Conservation (phyloP, 2,888 invertebrate species). For the Coleophora deauratella region DNA sequence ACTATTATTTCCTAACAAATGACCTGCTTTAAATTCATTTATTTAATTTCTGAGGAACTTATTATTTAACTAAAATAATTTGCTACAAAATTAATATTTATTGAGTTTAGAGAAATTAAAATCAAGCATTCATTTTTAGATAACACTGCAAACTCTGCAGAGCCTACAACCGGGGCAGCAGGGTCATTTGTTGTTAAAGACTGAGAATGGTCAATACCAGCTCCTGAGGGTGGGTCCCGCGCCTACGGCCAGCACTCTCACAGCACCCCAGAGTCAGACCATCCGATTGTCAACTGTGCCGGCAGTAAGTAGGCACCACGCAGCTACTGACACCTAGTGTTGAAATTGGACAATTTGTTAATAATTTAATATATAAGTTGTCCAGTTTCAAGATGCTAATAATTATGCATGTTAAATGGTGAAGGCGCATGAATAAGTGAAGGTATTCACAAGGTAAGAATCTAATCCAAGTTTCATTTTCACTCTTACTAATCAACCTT, state of each 20-base stretch:
- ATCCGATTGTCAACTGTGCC: constrained; percentile 91
- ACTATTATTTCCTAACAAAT: constrained; percentile 34
- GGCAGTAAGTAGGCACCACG: constrained; percentile 85
- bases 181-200: constrained; percentile 92
- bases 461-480: constrained; percentile 19
- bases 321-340: constrained; percentile 23
- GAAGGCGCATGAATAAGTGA: constrained; percentile 53
- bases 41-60: constrained; percentile 17
- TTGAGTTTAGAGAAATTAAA: constrained; percentile 44
- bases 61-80: not conserved
- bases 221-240: constrained; percentile 91
- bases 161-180: constrained; percentile 91
- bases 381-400: constrained; percentile 32
- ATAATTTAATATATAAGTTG: no score
- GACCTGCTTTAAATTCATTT: constrained; percentile 40
- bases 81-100: not conserved
- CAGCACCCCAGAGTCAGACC: constrained; percentile 78
- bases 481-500: no score
- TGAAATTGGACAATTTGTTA: constrained; percentile 32
- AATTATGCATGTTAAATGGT: constrained; percentile 56
- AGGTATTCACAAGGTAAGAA: constrained; percentile 56
- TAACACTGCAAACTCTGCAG: constrained; percentile 91
- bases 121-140: constrained; percentile 76
- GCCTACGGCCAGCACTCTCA: constrained; percentile 73
- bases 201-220: constrained; percentile 97